Percentiles rank a stretch among this genome's conserved stretches.
Conservation (phyloP, 1,140 invertebrate species). For the Drosophila bifasciata region DNA sequence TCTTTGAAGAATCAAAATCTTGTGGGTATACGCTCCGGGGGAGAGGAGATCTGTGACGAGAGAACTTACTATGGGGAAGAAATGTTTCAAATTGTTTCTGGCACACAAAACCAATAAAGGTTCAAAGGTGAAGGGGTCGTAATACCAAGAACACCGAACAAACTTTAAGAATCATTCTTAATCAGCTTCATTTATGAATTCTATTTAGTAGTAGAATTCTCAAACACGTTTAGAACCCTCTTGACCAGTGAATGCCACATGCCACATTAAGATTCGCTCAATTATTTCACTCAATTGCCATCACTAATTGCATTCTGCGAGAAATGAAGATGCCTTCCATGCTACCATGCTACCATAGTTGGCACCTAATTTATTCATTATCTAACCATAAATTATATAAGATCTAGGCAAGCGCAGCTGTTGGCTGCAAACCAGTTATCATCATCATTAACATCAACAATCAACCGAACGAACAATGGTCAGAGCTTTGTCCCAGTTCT, state of each 20-base stretch:
- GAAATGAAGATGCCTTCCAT: slow-evolving; percentile 1
- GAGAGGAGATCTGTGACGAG: no score
- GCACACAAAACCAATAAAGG: no score
- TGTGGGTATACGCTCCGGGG: no score
- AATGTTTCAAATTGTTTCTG: no score
- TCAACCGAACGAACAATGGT: slow-evolving; percentile 12
- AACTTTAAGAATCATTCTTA: no score
- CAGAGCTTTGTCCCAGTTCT: slow-evolving; percentile 39
- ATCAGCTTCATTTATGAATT: no score
- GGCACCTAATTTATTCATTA: slow-evolving; percentile 46
- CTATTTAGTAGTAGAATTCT: no score
- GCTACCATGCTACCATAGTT: slow-evolving; percentile 20
- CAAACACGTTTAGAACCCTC: background rate
- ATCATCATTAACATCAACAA: background rate
- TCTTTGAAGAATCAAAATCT: no score
- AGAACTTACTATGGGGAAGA: no score
- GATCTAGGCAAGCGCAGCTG: slow-evolving; percentile 41
- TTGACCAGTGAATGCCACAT: background rate
- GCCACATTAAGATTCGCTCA: slow-evolving; percentile 1
- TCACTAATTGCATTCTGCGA: slow-evolving; percentile 14
- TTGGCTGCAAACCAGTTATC: slow-evolving; percentile 44
- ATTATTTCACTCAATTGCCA: slow-evolving; percentile 12
- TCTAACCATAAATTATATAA: slow-evolving; percentile 46
- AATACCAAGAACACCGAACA: no score
- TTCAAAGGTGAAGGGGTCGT: no score